Evolutionary conservation across 2,797 vertebrate genomes (phyloP).

Genomic region (Falco cherrug): DNA sequence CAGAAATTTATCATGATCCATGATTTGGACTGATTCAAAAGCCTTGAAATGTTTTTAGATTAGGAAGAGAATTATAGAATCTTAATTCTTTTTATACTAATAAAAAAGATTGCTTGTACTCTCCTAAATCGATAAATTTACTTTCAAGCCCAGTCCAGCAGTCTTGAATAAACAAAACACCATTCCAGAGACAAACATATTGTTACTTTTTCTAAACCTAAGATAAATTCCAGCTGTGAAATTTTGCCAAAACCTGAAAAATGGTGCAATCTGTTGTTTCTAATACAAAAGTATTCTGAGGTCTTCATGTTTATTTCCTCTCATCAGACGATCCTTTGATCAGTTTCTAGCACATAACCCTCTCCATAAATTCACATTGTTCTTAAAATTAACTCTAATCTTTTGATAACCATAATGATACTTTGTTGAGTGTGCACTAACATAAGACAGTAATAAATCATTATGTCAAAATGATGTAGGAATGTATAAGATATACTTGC

Average conservation of each 20-base stretch:
- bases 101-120: neutral
- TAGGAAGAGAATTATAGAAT: neutral
- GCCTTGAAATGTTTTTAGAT: neutral
- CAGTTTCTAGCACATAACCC: neutral
- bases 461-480: constrained; percentile 34
- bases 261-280: neutral
- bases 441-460: neutral
- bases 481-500: neutral
- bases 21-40: neutral
- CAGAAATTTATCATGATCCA: neutral
- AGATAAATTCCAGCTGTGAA: neutral
- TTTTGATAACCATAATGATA: neutral
- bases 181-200: neutral
- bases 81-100: neutral
- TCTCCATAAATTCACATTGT: neutral
- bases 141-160: neutral
- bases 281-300: neutral
- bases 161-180: neutral
- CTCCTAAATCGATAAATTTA: neutral
- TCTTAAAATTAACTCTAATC: neutral
- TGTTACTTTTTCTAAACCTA: neutral
- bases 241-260: neutral
- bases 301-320: neutral
- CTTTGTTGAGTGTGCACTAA: neutral
- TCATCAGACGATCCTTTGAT: neutral